phyloP scores from a whole-genome alignment of 1,140 invertebrate genomes.

The Coenobita brevimanus region DNA sequence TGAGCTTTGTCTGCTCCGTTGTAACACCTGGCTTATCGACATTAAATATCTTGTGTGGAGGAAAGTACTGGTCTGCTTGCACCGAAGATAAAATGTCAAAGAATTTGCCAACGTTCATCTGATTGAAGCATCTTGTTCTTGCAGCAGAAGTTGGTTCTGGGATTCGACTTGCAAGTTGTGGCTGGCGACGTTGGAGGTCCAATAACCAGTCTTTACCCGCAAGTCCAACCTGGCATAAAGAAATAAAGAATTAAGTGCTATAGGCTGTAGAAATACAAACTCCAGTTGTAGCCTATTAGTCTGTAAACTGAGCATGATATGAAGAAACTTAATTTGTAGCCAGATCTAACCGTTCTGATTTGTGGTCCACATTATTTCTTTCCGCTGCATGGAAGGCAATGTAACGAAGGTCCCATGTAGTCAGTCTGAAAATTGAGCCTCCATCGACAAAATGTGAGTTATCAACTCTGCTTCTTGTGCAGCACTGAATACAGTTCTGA shows the following conservation, averaged over 20 bases:
- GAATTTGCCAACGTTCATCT: too few species aligned
- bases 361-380: too few species aligned
- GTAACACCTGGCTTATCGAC: conserved; percentile 60
- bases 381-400: too few species aligned
- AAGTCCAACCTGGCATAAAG: too few species aligned
- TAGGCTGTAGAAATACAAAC: conserved; percentile 5
- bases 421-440: too few species aligned
- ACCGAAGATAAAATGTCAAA: too few species aligned
- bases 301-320: conserved; percentile 47
- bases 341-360: conserved; percentile 50
- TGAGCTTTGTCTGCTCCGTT: too few species aligned
- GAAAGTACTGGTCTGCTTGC: too few species aligned
- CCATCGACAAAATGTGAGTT: conserved; percentile 44
- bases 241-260: not conserved
- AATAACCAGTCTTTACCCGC: conserved; percentile 47
- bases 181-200: conserved; percentile 27
- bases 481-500: conserved; percentile 55
- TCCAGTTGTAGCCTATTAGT: conserved; percentile 1
- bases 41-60: conserved; percentile 52
- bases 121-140: conserved; percentile 35
- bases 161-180: conserved; percentile 49
- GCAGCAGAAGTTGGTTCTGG: conserved; percentile 55
- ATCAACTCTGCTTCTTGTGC: conserved; percentile 48
- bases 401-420: too few species aligned
- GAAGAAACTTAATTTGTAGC: conserved; percentile 35